A percentile compares a stretch with the other conserved stretches of the same genome.
Conservation (phyloP, 2,888 invertebrate species). For the Metalampra italica region DNA sequence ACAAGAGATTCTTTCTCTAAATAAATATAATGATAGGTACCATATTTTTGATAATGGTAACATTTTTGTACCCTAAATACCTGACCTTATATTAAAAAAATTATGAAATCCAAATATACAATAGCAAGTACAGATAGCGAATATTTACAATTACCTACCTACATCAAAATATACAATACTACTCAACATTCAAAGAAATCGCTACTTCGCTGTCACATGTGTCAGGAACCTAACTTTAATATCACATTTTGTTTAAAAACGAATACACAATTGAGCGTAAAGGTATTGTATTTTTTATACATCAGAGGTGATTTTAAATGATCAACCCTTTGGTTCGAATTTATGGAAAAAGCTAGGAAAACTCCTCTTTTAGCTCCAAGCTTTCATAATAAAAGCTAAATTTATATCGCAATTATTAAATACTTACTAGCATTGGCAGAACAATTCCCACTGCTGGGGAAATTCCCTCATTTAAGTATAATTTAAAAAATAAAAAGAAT, state of each 20-base stretch:
- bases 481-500: too few species aligned
- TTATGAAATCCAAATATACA: too few species aligned
- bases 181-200: constrained; percentile 11
- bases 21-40: not conserved
- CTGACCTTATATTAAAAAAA: not conserved
- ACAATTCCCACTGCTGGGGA: too few species aligned
- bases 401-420: too few species aligned
- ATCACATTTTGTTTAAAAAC: constrained; percentile 53
- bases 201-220: constrained; percentile 25
- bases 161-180: constrained; percentile 25
- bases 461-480: too few species aligned
- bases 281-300: constrained; percentile 3
- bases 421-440: too few species aligned
- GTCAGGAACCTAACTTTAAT: constrained; percentile 52
- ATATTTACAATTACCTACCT: constrained; percentile 8
- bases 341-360: too few species aligned
- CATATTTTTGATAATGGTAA: not conserved
- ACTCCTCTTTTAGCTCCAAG: too few species aligned
- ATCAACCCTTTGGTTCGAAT: not conserved
- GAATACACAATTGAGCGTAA: not conserved
- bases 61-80: not conserved
- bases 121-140: not conserved
- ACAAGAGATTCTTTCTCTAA: not conserved
- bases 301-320: too few species aligned
- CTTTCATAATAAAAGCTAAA: too few species aligned